Evolutionary conservation across 2,888 invertebrate species (phyloP).

Genomic region (Tenthredo scrophulariae): DNA sequence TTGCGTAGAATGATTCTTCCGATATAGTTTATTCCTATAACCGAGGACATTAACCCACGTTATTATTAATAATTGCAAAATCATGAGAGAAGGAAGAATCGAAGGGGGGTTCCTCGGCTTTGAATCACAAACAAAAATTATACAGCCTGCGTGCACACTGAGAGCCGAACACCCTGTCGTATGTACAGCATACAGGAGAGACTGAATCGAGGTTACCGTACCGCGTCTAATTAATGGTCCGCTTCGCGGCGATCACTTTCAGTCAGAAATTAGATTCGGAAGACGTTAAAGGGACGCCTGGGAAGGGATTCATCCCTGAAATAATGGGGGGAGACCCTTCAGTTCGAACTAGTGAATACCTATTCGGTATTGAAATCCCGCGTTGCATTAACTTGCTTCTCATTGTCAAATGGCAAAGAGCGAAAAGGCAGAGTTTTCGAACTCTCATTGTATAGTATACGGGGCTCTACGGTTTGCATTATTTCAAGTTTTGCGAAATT

Average conservation of each 20-base stretch:
- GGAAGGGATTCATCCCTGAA: background rate
- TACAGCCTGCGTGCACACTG: background rate
- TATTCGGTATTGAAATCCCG: background rate
- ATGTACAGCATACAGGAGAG: background rate
- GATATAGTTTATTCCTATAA: background rate
- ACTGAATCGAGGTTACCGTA: conserved; percentile 37
- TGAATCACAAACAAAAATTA: conserved; percentile 34
- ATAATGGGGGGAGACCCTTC: background rate
- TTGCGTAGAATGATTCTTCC: background rate
- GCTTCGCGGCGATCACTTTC: conserved; percentile 47
- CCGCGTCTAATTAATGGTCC: conserved; percentile 51
- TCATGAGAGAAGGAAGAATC: background rate
- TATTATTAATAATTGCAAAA: background rate
- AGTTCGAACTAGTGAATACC: background rate
- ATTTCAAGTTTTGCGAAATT: background rate
- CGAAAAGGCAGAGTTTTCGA: background rate
- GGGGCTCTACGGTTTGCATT: background rate
- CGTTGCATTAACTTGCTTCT: background rate
- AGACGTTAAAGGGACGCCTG: background rate
- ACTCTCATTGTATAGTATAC: background rate
- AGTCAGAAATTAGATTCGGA: conserved; percentile 54
- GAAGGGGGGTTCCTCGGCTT: background rate
- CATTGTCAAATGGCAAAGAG: background rate
- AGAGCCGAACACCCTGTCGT: background rate
- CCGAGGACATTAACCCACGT: background rate